phyloP scores from a whole-genome alignment of 2,888 invertebrate genomes.

The Leucania comma region DNA sequence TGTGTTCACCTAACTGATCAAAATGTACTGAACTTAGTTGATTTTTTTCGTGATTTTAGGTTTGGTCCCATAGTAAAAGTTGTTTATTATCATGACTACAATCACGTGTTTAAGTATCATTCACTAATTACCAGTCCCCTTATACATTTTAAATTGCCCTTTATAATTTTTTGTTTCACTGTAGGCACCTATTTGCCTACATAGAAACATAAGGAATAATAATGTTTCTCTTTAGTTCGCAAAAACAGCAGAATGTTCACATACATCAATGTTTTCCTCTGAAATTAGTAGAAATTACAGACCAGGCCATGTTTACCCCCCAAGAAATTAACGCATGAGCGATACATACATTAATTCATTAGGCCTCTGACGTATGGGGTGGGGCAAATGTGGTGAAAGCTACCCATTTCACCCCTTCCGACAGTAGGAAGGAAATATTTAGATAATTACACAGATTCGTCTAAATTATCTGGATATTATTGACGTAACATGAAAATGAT shows the following conservation, averaged over 20 bases:
- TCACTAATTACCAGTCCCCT: too few relatives aligned
- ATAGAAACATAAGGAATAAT: not conserved
- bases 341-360: conserved; percentile 62
- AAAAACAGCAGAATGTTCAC: conserved; percentile 23
- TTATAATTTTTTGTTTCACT: too few relatives aligned
- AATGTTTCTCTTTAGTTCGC: not conserved
- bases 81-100: too few relatives aligned
- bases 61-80: too few relatives aligned
- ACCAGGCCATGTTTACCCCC: conserved; percentile 32
- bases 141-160: too few relatives aligned
- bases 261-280: conserved; percentile 29
- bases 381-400: conserved; percentile 8
- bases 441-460: conserved; percentile 19
- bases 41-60: too few relatives aligned
- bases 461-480: not conserved
- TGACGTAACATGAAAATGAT: not conserved
- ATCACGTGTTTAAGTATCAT: too few relatives aligned
- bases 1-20: too few relatives aligned
- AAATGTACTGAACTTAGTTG: too few relatives aligned
- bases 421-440: conserved; percentile 12
- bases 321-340: conserved; percentile 56
- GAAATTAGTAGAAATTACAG: conserved; percentile 40
- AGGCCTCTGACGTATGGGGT: conserved; percentile 28
- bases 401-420: conserved; percentile 5
- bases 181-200: not conserved